Evolutionary conservation across 2,888 invertebrate species (phyloP).

Genomic region (Penaeus monodon): DNA sequence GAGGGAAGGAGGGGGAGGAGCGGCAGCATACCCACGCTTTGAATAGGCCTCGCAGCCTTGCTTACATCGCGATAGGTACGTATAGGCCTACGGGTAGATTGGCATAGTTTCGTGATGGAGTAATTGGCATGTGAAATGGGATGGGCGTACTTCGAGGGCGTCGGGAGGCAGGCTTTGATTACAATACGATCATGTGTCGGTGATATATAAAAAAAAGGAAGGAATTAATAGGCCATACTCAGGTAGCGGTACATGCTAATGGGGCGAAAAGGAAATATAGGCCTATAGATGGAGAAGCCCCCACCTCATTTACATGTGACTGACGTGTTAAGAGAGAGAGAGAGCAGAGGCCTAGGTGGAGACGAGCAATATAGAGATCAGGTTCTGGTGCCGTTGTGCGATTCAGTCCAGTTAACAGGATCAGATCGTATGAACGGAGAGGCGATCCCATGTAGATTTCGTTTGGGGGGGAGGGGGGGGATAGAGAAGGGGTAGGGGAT

Average conservation of each 20-base stretch:
- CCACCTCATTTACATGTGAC: constrained; percentile 46
- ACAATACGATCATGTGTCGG: constrained; percentile 31
- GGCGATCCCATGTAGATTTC: too few species aligned
- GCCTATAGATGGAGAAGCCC: constrained; percentile 25
- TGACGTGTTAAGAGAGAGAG: constrained; percentile 39
- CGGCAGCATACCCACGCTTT: not conserved
- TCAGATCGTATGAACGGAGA: too few species aligned
- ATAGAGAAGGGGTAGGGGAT: not conserved
- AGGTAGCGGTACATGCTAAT: constrained; percentile 40
- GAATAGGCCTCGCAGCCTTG: too few species aligned
- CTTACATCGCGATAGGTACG: not conserved
- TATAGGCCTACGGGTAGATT: constrained; percentile 38
- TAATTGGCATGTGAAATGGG: constrained; percentile 45
- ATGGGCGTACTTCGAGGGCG: constrained; percentile 18
- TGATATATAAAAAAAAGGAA: not conserved
- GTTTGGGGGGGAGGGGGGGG: not conserved
- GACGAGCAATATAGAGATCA: too few species aligned
- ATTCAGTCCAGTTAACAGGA: too few species aligned
- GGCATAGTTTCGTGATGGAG: constrained; percentile 27
- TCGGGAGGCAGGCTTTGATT: constrained; percentile 36
- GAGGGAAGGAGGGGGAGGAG: not conserved
- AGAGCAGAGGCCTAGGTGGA: not conserved
- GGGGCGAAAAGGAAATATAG: not conserved
- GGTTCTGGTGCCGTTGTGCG: too few species aligned
- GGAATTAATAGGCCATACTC: constrained; percentile 43